These are phyloP conservation scores for Diadegma fenestrale DNA, from an alignment of 2,888 invertebrate genomes.

Conservation along the genomic window DNA sequence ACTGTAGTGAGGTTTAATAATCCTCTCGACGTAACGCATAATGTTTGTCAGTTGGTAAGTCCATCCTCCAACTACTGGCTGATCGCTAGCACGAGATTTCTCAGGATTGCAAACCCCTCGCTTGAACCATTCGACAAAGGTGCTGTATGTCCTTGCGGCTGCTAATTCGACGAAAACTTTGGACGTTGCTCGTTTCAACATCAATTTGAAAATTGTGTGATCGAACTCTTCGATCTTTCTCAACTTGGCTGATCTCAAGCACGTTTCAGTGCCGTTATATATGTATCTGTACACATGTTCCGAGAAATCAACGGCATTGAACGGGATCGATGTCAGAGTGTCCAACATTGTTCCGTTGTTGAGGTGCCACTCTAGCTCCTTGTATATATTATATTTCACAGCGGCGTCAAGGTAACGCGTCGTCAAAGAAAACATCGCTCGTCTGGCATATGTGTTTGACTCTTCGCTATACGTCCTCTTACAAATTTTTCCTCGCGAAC, in stretches of 20 bases:
- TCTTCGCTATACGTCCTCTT: neutral
- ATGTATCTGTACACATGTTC: constrained; percentile 4
- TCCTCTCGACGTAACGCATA: neutral
- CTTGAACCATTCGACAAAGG: neutral
- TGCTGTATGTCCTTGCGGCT: neutral
- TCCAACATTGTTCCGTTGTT: neutral
- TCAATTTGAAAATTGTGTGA: neutral
- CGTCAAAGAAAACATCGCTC: neutral
- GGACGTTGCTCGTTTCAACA: neutral
- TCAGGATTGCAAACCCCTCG: neutral
- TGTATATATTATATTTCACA: neutral
- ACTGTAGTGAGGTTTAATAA: constrained; percentile 6
- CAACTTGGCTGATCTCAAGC: neutral
- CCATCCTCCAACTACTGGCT: neutral
- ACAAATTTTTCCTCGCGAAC: neutral
- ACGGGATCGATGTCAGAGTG: neutral
- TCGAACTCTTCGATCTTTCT: neutral
- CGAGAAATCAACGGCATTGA: neutral
- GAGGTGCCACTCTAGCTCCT: neutral
- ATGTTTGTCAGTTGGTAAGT: constrained; percentile 1
- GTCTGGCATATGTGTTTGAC: constrained; percentile 1
- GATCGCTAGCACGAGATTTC: neutral
- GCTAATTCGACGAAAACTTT: neutral
- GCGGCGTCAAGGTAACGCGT: neutral
- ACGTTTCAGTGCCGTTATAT: neutral